Conservation (phyloP, 1,140 invertebrate species). For the Tetramorium simillimum region DNA sequence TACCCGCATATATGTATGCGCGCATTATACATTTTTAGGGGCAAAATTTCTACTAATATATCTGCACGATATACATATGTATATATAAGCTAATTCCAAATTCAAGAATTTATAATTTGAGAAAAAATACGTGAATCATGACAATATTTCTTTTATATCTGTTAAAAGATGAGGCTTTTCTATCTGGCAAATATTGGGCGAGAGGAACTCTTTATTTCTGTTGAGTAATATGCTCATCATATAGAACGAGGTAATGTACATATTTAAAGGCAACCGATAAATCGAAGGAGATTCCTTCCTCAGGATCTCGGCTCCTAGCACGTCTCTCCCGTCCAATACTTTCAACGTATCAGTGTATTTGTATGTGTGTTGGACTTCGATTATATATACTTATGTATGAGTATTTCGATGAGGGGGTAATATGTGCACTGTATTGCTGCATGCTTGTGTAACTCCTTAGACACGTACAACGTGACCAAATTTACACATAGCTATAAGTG, state of each 20-base stretch:
- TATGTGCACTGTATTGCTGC: not conserved
- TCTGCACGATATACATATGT: not conserved
- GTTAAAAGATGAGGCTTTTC: not conserved
- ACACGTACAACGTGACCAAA: constrained; percentile 7
- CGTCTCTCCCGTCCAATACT: not conserved
- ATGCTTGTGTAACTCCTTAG: constrained; percentile 28
- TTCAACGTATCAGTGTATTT: not conserved
- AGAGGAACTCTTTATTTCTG: not conserved
- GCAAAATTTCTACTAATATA: not conserved
- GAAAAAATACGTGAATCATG: not conserved
- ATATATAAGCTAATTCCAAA: not conserved
- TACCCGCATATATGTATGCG: constrained; percentile 35
- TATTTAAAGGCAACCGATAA: constrained; percentile 39
- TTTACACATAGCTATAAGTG: constrained; percentile 26
- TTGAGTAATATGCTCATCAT: constrained; percentile 1
- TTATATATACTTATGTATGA: constrained; percentile 1
- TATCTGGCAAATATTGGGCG: not conserved
- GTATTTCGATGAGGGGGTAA: not conserved
- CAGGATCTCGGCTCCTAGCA: constrained; percentile 25
- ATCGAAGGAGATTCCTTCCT: constrained; percentile 29
- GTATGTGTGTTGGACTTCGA: constrained; percentile 32
- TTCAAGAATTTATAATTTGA: not conserved
- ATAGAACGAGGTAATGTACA: constrained; percentile 2
- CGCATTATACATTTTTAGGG: constrained; percentile 20
- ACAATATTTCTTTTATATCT: not conserved